Evolutionary conservation across 1,140 invertebrate genomes (phyloP).

Genomic region (Drosophila jambulina): DNA sequence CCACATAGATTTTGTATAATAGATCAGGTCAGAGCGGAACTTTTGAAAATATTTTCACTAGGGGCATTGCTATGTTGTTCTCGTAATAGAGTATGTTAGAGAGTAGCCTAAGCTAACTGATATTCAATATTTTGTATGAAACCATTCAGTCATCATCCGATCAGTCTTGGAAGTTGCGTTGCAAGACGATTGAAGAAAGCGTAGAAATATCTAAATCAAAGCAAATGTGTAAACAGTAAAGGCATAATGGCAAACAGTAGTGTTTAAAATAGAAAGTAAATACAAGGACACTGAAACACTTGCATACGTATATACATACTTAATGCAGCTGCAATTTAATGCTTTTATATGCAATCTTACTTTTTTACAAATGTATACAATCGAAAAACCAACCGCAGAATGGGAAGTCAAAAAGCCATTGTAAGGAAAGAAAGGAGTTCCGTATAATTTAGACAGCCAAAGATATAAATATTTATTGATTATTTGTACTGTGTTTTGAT

Average conservation of each 20-base stretch:
- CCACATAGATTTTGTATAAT: constrained; percentile 61
- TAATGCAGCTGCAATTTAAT: constrained; percentile 34
- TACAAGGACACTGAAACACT: constrained; percentile 33
- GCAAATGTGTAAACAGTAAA: constrained; percentile 69
- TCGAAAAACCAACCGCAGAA: constrained; percentile 14
- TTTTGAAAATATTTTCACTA: constrained; percentile 62
- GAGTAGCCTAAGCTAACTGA: constrained; percentile 41
- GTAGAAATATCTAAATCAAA: constrained; percentile 83
- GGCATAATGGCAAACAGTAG: constrained; percentile 28
- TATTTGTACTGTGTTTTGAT: constrained; percentile 37
- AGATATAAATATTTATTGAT: constrained; percentile 38
- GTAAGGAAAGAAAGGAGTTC: not conserved
- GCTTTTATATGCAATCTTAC: constrained; percentile 56
- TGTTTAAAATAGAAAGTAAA: constrained; percentile 16
- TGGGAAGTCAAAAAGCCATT: not conserved
- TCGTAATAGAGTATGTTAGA: constrained; percentile 51
- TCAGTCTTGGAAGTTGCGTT: constrained; percentile 33
- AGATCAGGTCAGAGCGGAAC: constrained; percentile 24
- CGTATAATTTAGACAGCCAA: constrained; percentile 46
- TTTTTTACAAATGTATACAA: constrained; percentile 57
- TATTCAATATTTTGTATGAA: constrained; percentile 60
- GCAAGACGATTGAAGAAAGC: constrained; percentile 61
- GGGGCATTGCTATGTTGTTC: constrained; percentile 59
- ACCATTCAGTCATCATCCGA: constrained; percentile 35
- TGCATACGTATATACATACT: constrained; percentile 34